phyloP scores from a whole-genome alignment of 2,888 invertebrate genomes.

The Morinoia aosen region DNA sequence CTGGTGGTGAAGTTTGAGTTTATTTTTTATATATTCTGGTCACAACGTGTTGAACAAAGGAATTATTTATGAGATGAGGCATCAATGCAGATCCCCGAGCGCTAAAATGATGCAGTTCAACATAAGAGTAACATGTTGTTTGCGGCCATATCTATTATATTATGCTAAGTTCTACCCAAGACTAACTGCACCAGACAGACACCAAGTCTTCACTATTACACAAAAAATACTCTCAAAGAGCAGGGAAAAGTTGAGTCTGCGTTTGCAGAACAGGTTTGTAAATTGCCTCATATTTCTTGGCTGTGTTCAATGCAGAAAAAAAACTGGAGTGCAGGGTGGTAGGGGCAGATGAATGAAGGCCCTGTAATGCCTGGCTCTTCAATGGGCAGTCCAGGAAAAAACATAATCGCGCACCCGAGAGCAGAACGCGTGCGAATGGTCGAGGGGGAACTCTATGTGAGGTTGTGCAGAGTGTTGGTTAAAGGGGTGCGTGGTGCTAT shows the following conservation, averaged over 20 bases:
- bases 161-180: not conserved
- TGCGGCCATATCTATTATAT: not conserved
- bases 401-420: not conserved
- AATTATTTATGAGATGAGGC: not conserved
- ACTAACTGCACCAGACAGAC: not conserved
- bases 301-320: slow-evolving; percentile 6
- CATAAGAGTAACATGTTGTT: not conserved
- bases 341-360: not conserved
- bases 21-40: not conserved
- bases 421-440: not conserved
- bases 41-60: not conserved
- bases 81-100: not conserved
- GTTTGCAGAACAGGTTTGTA: slow-evolving; percentile 12
- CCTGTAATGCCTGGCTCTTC: not conserved
- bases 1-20: not conserved
- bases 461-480: not conserved
- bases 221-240: not conserved
- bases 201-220: not conserved
- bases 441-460: not conserved
- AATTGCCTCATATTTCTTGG: slow-evolving; percentile 22
- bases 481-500: too few species aligned
- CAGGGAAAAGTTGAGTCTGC: not conserved
- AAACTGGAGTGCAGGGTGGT: slow-evolving; percentile 6
- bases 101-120: not conserved
- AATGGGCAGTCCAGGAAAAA: not conserved